These are phyloP conservation scores for Typhlichthys subterraneus DNA, from an alignment of 2,797 vertebrate genomes.

Conservation along the genomic window DNA sequence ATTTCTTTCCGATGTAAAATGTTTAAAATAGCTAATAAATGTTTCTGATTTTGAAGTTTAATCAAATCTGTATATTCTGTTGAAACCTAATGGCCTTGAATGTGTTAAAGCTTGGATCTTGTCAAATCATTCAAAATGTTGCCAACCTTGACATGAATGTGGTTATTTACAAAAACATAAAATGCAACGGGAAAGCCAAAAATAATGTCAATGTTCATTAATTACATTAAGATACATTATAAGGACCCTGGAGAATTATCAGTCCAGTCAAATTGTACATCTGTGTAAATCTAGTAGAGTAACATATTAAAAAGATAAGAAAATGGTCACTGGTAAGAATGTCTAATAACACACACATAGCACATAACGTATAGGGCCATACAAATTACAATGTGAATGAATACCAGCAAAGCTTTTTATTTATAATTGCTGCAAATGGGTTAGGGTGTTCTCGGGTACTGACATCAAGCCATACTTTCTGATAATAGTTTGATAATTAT, in stretches of 20 bases:
- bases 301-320: too few relatives aligned
- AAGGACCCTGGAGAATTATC: slow-evolving; percentile 14
- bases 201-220: background rate
- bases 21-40: slow-evolving; percentile 1
- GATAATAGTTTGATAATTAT: slow-evolving; percentile 72
- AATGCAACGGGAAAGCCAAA: slow-evolving; percentile 1
- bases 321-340: slow-evolving; percentile 37
- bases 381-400: slow-evolving; percentile 74
- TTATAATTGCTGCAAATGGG: slow-evolving; percentile 67
- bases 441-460: slow-evolving; percentile 50
- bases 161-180: background rate
- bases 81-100: background rate
- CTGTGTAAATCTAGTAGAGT: slow-evolving; percentile 3
- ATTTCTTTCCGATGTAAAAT: slow-evolving; percentile 11
- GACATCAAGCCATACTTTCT: slow-evolving; percentile 66
- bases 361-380: slow-evolving; percentile 51
- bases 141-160: background rate
- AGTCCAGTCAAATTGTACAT: slow-evolving; percentile 21
- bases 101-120: background rate
- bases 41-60: slow-evolving; percentile 9
- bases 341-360: slow-evolving; percentile 49
- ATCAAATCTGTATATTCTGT: too few relatives aligned
- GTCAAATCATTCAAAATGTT: background rate
- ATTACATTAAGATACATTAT: slow-evolving; percentile 7
- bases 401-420: slow-evolving; percentile 68